Evolutionary conservation across 2,888 invertebrate species (phyloP).

Genomic region (Heliconius hortense): DNA sequence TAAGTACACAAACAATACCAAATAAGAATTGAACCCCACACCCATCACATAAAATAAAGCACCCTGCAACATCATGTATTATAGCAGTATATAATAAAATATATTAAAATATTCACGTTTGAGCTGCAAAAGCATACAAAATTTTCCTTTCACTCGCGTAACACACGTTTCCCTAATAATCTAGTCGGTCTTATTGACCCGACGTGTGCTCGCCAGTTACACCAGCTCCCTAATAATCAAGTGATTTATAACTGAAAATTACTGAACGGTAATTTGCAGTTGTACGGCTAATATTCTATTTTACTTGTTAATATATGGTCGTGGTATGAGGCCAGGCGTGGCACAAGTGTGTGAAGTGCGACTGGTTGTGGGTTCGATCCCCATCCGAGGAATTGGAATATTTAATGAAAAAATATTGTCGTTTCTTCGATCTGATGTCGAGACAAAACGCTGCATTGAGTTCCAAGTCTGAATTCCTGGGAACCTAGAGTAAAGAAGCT

Average conservation of each 20-base stretch:
- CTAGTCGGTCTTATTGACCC: conserved; percentile 21
- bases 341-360: too few species aligned
- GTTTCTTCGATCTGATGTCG: too few species aligned
- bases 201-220: conserved; percentile 16
- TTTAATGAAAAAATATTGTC: too few species aligned
- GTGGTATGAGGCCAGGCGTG: background rate
- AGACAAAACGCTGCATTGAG: too few species aligned
- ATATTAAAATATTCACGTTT: conserved; percentile 14
- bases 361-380: background rate
- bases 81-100: background rate
- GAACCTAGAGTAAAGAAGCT: too few species aligned
- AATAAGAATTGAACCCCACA: too few species aligned
- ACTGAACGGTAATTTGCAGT: conserved; percentile 26
- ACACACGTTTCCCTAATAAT: conserved; percentile 11
- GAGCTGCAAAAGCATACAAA: conserved; percentile 8
- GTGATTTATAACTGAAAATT: conserved; percentile 40
- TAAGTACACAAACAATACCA: too few species aligned
- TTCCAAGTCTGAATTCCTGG: too few species aligned
- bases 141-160: background rate
- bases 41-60: background rate
- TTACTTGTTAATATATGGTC: background rate
- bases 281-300: background rate
- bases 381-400: background rate
- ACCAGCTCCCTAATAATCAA: conserved; percentile 34
- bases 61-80: too few species aligned